A percentile compares a stretch with the other conserved stretches of the same genome.
Evolutionary conservation across 2,888 invertebrate species (phyloP).

Genomic region (Coelopa pilipes): DNA sequence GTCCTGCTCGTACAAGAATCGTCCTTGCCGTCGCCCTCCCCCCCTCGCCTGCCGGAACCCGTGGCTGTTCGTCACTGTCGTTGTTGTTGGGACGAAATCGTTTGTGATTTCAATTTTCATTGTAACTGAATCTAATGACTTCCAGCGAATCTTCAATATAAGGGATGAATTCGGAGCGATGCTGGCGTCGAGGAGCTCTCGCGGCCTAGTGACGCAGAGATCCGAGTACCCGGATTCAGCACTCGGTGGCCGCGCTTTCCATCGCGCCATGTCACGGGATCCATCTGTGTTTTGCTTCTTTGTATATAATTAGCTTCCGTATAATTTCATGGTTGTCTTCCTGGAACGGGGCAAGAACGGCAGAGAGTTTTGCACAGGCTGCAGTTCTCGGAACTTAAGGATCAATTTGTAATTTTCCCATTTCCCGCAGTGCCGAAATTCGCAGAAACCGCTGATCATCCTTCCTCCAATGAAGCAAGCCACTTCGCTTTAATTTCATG

Average conservation of each 20-base stretch:
- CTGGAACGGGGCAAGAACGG: too few relatives aligned
- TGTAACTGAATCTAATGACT: slow-evolving; percentile 62
- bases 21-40: neutral
- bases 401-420: too few relatives aligned
- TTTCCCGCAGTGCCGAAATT: too few relatives aligned
- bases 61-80: slow-evolving; percentile 22
- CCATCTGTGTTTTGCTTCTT: too few relatives aligned
- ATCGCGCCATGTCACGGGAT: too few relatives aligned
- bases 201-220: neutral
- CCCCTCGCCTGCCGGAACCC: neutral
- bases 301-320: too few relatives aligned
- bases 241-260: neutral
- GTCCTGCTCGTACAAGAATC: neutral
- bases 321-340: too few relatives aligned
- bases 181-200: slow-evolving; percentile 1
- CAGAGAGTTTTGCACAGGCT: too few relatives aligned
- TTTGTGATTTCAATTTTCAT: slow-evolving; percentile 55
- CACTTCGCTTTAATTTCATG: too few relatives aligned
- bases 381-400: too few relatives aligned
- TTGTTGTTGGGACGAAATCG: slow-evolving; percentile 29
- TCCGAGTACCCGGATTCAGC: slow-evolving; percentile 1
- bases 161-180: slow-evolving; percentile 15
- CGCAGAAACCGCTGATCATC: too few relatives aligned
- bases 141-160: slow-evolving; percentile 7
- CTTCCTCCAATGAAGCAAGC: too few relatives aligned